These are phyloP conservation scores for Archegozetes longisetosus DNA, from an alignment of 1,140 invertebrate species.

Conservation along the genomic window DNA sequence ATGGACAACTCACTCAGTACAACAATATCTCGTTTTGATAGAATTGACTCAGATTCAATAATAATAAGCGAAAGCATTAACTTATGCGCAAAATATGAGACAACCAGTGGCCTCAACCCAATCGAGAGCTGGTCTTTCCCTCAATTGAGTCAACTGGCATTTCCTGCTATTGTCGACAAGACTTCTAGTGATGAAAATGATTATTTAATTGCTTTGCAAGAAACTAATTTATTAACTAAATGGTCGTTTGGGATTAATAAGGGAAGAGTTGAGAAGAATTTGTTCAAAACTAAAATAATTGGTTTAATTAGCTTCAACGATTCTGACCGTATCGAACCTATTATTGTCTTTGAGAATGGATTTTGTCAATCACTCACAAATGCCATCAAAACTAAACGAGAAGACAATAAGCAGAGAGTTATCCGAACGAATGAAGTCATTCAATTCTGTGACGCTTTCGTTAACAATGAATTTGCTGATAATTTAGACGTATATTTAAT, in stretches of 20 bases:
- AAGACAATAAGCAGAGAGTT: background rate
- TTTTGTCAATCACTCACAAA: background rate
- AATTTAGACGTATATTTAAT: background rate
- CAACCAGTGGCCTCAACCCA: background rate
- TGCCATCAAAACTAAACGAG: background rate
- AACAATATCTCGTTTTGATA: background rate
- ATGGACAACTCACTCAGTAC: background rate
- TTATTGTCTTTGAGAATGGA: background rate
- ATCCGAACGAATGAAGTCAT: background rate
- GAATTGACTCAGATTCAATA: background rate
- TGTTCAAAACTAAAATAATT: background rate
- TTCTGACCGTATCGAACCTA: background rate
- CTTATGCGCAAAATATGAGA: conserved; percentile 3
- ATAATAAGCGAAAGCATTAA: conserved; percentile 3
- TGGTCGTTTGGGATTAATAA: background rate
- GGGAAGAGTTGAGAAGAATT: background rate
- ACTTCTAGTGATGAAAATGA: background rate
- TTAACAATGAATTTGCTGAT: background rate
- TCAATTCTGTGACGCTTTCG: background rate
- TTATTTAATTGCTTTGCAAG: background rate
- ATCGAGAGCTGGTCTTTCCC: conserved; percentile 11
- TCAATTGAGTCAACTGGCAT: background rate
- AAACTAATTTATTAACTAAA: background rate
- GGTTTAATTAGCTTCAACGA: background rate
- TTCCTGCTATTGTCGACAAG: conserved; percentile 1